A percentile compares a stretch with the other conserved stretches of the same genome.
These are phyloP conservation scores for Microcebus ravelobensis DNA, from an alignment of 2,113 vertebrate species.

Conservation along the genomic window DNA sequence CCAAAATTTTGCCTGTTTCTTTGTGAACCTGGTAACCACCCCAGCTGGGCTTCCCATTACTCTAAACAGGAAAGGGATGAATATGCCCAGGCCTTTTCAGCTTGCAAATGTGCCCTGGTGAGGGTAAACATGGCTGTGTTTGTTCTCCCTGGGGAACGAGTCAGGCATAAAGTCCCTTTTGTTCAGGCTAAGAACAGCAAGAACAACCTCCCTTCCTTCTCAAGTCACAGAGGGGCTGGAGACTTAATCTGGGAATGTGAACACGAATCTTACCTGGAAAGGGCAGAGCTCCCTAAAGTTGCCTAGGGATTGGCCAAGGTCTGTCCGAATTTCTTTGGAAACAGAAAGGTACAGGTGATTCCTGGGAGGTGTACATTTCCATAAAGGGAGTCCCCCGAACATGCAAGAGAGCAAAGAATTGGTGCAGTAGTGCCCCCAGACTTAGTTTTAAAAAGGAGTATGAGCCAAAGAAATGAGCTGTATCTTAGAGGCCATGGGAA, in stretches of 20 bases:
- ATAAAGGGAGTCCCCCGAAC: neutral
- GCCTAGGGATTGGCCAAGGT: neutral
- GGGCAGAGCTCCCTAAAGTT: neutral
- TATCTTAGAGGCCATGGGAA: neutral
- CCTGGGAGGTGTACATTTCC: neutral
- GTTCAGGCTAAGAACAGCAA: slow-evolving; percentile 37
- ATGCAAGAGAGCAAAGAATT: neutral
- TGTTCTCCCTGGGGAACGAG: slow-evolving; percentile 71
- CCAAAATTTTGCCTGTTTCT: slow-evolving; percentile 71
- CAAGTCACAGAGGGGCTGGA: neutral
- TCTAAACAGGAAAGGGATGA: slow-evolving; percentile 61
- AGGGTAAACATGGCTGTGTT: slow-evolving; percentile 74
- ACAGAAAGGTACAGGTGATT: neutral
- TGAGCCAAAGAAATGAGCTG: neutral
- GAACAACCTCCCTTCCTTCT: neutral
- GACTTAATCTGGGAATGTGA: slow-evolving; percentile 16
- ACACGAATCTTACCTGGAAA: neutral
- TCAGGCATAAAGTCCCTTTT: slow-evolving; percentile 71
- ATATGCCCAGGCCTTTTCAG: slow-evolving; percentile 57
- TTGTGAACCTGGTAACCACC: slow-evolving; percentile 63
- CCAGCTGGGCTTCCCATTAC: slow-evolving; percentile 58
- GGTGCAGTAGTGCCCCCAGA: neutral
- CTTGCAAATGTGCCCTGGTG: slow-evolving; percentile 59
- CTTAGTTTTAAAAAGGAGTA: neutral
- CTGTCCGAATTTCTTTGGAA: neutral